These are phyloP conservation scores for Himalopsyche japonica DNA, from an alignment of 2,888 invertebrate species.

Conservation along the genomic window DNA sequence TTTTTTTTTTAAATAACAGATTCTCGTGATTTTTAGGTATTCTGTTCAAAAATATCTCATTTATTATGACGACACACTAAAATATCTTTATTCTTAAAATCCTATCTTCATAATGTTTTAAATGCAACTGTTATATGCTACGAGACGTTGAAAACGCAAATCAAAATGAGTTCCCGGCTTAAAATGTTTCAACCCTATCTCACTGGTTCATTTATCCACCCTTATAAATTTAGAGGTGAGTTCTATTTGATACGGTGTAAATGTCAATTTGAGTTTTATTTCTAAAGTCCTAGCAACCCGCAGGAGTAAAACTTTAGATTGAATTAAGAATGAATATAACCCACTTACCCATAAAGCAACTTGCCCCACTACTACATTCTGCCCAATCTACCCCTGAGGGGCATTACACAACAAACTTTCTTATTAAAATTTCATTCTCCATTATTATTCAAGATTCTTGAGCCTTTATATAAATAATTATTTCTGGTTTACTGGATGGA, in stretches of 20 bases:
- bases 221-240: not conserved
- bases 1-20: too few relatives aligned
- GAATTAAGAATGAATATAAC: constrained; percentile 32
- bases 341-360: constrained; percentile 21
- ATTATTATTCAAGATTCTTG: constrained; percentile 36
- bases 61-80: too few relatives aligned
- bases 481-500: not conserved
- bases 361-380: not conserved
- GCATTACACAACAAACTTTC: constrained; percentile 31
- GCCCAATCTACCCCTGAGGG: constrained; percentile 1
- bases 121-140: too few relatives aligned
- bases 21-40: too few relatives aligned
- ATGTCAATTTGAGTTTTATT: constrained; percentile 1
- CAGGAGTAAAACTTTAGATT: constrained; percentile 13
- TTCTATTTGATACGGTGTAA: not conserved
- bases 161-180: too few relatives aligned
- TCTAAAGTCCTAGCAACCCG: not conserved
- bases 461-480: constrained; percentile 21
- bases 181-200: too few relatives aligned
- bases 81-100: too few relatives aligned
- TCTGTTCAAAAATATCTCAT: too few relatives aligned
- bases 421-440: constrained; percentile 38
- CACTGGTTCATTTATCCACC: not conserved
- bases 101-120: too few relatives aligned
- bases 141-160: too few relatives aligned